Evolutionary conservation across 2,888 invertebrate genomes (phyloP).

Genomic region (Zygogramma bicolorata): DNA sequence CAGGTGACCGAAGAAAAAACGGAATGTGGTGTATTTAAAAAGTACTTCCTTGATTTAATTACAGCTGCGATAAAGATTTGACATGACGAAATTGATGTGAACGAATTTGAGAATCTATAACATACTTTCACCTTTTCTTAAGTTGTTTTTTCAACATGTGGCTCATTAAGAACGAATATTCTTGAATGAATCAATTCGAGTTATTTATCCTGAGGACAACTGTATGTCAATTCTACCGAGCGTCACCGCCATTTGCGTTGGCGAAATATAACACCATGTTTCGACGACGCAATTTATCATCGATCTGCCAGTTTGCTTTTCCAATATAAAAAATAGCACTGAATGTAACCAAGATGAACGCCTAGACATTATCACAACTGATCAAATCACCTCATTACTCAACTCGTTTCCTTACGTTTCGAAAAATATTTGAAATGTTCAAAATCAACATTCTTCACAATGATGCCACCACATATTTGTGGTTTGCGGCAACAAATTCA

Average conservation of each 20-base stretch:
- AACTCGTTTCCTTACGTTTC: too few relatives aligned
- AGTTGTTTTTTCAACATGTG: neutral
- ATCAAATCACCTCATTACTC: too few relatives aligned
- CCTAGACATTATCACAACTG: too few relatives aligned
- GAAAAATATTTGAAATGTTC: too few relatives aligned
- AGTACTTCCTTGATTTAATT: neutral
- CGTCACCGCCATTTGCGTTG: neutral
- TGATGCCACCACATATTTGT: too few relatives aligned
- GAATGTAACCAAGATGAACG: too few relatives aligned
- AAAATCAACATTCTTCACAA: too few relatives aligned
- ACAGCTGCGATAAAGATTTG: neutral
- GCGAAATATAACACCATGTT: too few relatives aligned
- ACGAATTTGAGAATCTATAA: neutral
- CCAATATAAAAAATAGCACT: too few relatives aligned
- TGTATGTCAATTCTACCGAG: neutral
- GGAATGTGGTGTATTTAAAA: neutral
- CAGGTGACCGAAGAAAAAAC: neutral
- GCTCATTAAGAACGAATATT: neutral
- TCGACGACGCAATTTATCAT: too few relatives aligned
- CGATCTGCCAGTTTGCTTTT: too few relatives aligned
- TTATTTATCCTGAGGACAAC: neutral
- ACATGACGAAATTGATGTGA: neutral
- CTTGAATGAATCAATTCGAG: neutral
- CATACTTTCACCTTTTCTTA: neutral
- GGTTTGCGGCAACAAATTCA: too few relatives aligned